Conservation (phyloP, 2,797 vertebrate genomes). For the Myiotriccus ornatus region DNA sequence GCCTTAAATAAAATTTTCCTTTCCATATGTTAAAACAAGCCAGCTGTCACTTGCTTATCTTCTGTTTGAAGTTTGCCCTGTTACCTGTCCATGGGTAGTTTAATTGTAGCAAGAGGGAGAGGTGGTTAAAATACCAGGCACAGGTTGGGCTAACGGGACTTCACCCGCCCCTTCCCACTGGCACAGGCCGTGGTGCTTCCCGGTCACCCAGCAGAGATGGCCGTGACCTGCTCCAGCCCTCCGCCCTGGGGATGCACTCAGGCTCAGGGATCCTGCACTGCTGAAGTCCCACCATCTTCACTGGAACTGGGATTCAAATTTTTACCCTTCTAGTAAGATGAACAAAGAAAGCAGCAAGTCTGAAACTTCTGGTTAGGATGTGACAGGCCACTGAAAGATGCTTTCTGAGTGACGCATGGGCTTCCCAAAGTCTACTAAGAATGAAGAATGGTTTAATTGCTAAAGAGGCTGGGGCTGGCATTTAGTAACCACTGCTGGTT, state of each 20-base stretch:
- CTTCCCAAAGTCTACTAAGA: not conserved
- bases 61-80: not conserved
- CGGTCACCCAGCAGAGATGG: not conserved
- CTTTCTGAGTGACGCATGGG: not conserved
- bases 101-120: not conserved
- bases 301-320: not conserved
- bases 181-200: not conserved
- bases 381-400: not conserved
- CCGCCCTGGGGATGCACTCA: not conserved
- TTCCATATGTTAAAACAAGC: accelerated
- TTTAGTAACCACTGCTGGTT: constrained; percentile 40
- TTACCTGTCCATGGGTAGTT: not conserved
- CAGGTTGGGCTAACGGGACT: accelerated
- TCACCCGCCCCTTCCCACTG: not conserved
- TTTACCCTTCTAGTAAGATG: not conserved
- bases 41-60: not conserved
- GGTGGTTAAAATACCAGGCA: not conserved
- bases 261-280: not conserved
- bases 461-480: constrained; percentile 39
- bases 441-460: constrained; percentile 35
- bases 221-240: not conserved
- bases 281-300: not conserved
- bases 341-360: not conserved
- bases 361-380: not conserved
- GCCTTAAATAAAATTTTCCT: not conserved